These are phyloP conservation scores for Lucilia sericata DNA, from an alignment of 1,140 invertebrate species.

Conservation along the genomic window DNA sequence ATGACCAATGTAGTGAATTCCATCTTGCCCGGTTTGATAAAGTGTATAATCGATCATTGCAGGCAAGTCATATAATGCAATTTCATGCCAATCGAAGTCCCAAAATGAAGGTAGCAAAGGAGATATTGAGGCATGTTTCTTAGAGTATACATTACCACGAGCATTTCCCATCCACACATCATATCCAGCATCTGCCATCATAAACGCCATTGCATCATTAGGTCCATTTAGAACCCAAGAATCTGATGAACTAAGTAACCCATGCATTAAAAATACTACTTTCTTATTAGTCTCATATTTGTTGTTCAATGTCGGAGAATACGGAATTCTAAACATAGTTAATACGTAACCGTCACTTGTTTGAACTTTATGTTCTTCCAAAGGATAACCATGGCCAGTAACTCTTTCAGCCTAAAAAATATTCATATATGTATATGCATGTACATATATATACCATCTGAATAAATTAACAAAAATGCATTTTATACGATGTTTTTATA, in stretches of 20 bases:
- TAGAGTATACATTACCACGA: conserved; percentile 79
- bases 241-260: conserved; percentile 77
- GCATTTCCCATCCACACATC: conserved; percentile 79
- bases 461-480: no score
- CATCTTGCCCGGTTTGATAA: conserved; percentile 67
- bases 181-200: conserved; percentile 76
- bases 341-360: conserved; percentile 71
- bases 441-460: no score
- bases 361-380: conserved; percentile 69
- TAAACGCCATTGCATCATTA: conserved; percentile 69
- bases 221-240: conserved; percentile 78
- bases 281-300: conserved; percentile 24
- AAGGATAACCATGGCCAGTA: conserved; percentile 69
- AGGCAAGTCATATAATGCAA: conserved; percentile 76
- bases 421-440: neutral
- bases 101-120: conserved; percentile 73
- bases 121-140: conserved; percentile 70
- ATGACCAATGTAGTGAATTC: conserved; percentile 74
- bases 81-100: conserved; percentile 78
- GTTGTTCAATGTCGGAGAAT: conserved; percentile 52
- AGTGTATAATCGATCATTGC: conserved; percentile 74
- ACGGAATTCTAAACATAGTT: conserved; percentile 69
- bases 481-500: no score
- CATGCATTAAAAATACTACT: conserved; percentile 78
- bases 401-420: conserved; percentile 57